Conservation (phyloP, 2,797 vertebrate genomes). For the Rhabdomys pumilio region DNA sequence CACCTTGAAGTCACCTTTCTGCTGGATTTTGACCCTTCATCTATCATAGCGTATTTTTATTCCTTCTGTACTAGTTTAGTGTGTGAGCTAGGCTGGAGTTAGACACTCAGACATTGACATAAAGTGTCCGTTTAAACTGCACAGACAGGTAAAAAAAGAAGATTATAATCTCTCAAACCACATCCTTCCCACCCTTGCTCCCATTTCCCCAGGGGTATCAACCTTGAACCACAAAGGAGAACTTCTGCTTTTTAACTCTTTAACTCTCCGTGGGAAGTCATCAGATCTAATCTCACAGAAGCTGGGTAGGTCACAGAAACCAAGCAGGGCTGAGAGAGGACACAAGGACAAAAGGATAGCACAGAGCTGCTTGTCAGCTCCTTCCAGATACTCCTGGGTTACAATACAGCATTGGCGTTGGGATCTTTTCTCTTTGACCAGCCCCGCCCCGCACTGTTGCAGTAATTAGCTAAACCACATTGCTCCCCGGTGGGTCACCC, state of each 20-base stretch:
- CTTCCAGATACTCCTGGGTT: background rate
- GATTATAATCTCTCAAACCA: constrained; percentile 28
- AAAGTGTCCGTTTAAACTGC: background rate
- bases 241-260: background rate
- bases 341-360: rapidly evolving
- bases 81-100: background rate
- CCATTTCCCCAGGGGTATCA: background rate
- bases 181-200: background rate
- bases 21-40: background rate
- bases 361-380: background rate
- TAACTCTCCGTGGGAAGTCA: background rate
- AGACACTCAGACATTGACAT: background rate
- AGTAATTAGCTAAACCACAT: background rate
- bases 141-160: background rate
- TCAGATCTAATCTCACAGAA: background rate
- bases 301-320: background rate
- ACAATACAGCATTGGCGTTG: background rate
- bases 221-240: background rate
- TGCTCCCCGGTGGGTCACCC: no score
- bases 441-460: background rate
- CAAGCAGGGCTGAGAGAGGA: background rate
- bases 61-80: background rate
- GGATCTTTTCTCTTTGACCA: background rate
- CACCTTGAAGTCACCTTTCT: background rate
- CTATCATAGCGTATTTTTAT: background rate